phyloP scores from a whole-genome alignment of 2,888 invertebrate species.

The Macroteleia sp. region DNA sequence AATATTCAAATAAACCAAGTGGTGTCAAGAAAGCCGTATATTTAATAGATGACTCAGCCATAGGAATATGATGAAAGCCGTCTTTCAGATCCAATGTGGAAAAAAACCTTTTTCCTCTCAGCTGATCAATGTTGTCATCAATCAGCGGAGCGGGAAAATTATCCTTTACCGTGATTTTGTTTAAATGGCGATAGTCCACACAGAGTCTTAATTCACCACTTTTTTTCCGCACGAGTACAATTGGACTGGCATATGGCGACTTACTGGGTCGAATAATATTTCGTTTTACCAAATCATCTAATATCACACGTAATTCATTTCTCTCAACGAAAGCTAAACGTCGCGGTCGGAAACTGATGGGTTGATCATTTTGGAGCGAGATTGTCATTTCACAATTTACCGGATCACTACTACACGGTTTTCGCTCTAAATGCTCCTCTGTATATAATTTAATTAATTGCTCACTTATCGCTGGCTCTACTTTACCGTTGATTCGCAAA shows the following conservation, averaged over 20 bases:
- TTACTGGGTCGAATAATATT: slow-evolving; percentile 41
- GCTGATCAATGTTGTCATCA: slow-evolving; percentile 69
- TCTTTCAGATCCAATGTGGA: slow-evolving; percentile 71
- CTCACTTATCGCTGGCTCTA: too few relatives aligned
- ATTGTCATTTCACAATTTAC: slow-evolving; percentile 1
- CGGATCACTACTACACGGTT: too few relatives aligned
- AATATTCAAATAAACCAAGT: neutral
- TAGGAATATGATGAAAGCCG: slow-evolving; percentile 68
- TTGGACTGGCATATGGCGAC: neutral
- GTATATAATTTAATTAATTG: too few relatives aligned
- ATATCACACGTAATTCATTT: neutral
- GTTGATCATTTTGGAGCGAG: slow-evolving; percentile 1
- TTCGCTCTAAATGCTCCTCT: too few relatives aligned
- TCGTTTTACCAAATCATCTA: neutral
- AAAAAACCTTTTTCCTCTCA: slow-evolving; percentile 69
- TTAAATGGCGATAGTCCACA: slow-evolving; percentile 70
- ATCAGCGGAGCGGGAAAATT: slow-evolving; percentile 68
- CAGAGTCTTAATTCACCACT: slow-evolving; percentile 59
- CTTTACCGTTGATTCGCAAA: too few relatives aligned
- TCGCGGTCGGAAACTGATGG: slow-evolving; percentile 10
- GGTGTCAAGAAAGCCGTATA: neutral
- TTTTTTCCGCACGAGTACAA: neutral
- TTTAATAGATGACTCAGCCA: neutral
- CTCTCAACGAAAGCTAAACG: neutral
- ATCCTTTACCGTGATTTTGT: slow-evolving; percentile 68